Percentiles rank a stretch among this genome's conserved stretches.
Conservation (phyloP, 2,797 vertebrate genomes). For the Falco naumanni region DNA sequence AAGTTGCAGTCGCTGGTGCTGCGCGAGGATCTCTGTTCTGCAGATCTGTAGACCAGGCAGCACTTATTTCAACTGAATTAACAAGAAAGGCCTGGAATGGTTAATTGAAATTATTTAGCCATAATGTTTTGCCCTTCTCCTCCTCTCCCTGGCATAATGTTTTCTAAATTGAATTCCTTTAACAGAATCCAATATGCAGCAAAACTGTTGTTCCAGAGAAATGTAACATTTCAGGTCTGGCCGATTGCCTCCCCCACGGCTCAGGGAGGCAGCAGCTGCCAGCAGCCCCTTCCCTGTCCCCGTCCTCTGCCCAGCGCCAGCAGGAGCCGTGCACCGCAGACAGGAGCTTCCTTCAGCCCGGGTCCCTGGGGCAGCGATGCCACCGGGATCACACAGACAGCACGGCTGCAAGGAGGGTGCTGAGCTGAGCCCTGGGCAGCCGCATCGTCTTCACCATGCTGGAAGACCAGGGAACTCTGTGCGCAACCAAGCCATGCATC, state of each 20-base stretch:
- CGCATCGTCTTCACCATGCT: neutral
- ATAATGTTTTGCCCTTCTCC: neutral
- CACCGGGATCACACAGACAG: fast-evolving
- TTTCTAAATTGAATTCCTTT: conserved; percentile 56
- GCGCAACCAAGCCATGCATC: neutral
- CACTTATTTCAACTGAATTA: conserved; percentile 60
- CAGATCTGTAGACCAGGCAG: conserved; percentile 24
- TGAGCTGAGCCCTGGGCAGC: neutral
- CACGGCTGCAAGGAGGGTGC: neutral
- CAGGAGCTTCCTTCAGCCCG: fast-evolving
- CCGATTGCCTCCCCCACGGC: neutral
- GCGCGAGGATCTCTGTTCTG: neutral
- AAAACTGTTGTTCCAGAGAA: neutral
- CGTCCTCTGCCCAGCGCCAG: neutral
- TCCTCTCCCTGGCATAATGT: neutral
- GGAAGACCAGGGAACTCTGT: neutral
- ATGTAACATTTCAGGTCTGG: neutral
- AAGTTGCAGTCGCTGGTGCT: neutral
- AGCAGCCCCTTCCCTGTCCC: neutral
- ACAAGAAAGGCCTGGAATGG: conserved; percentile 48
- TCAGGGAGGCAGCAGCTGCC: neutral
- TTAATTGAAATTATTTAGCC: conserved; percentile 62
- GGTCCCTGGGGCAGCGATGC: neutral
- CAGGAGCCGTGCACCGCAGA: neutral
- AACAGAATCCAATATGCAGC: conserved; percentile 24